These are phyloP conservation scores for Tribolium freemani DNA, from an alignment of 2,888 invertebrate species.

Conservation along the genomic window DNA sequence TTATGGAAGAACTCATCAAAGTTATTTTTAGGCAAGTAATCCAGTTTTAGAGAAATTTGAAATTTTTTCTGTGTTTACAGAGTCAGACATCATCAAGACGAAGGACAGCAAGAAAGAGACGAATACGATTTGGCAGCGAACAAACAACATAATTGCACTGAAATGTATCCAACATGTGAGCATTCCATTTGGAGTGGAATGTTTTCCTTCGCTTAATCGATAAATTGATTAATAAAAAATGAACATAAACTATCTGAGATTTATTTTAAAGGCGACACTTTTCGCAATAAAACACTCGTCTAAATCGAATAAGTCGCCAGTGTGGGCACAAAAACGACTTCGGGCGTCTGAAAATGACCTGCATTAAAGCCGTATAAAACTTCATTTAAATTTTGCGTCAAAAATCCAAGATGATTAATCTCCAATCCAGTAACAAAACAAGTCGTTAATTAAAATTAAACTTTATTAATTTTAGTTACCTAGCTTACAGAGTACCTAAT, in stretches of 20 bases:
- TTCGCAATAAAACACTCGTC: not conserved
- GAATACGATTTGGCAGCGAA: slow-evolving; percentile 69
- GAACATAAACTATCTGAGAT: not conserved
- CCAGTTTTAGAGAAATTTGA: not conserved
- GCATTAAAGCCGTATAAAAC: too few species aligned
- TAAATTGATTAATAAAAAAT: slow-evolving; percentile 16
- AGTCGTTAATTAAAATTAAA: too few species aligned
- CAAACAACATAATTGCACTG: slow-evolving; percentile 65
- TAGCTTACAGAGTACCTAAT: too few species aligned
- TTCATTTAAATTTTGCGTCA: too few species aligned
- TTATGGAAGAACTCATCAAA: slow-evolving; percentile 76
- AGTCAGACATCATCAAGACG: slow-evolving; percentile 66
- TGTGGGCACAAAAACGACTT: too few species aligned
- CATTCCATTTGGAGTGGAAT: slow-evolving; percentile 54
- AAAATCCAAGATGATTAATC: too few species aligned
- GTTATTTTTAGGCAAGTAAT: slow-evolving; percentile 76
- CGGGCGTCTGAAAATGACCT: too few species aligned
- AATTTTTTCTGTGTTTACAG: slow-evolving; percentile 62
- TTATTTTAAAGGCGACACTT: not conserved
- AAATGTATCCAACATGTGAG: slow-evolving; percentile 68
- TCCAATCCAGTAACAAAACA: too few species aligned
- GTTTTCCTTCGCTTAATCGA: slow-evolving; percentile 43
- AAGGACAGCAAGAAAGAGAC: slow-evolving; percentile 56
- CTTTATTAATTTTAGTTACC: too few species aligned
- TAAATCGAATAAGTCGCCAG: slow-evolving; percentile 4